phyloP scores from a whole-genome alignment of 2,113 vertebrate species.

The Psilopogon haemacephalus region DNA sequence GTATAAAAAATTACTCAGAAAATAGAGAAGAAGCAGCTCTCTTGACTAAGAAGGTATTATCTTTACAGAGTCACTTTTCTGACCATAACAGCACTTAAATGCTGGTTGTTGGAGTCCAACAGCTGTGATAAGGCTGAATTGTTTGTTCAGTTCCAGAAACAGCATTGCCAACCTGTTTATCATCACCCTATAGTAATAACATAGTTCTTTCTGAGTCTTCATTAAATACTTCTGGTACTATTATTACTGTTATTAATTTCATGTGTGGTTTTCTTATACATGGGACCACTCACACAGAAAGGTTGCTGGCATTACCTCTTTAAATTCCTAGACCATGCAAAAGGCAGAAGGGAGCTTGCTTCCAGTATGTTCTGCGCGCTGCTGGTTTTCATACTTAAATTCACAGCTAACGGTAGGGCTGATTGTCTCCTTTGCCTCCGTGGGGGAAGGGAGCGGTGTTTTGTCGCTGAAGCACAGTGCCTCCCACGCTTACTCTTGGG shows the following conservation, averaged over 20 bases:
- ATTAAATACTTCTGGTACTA: not conserved
- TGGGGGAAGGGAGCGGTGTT: slow-evolving; percentile 20
- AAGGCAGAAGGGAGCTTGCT: slow-evolving; percentile 7
- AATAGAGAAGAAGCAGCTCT: not conserved
- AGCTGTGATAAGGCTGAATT: slow-evolving; percentile 10
- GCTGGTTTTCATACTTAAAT: slow-evolving; percentile 29
- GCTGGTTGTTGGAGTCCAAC: not conserved
- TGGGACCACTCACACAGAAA: not conserved
- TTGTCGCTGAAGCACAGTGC: not conserved
- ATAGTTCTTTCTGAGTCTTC: not conserved
- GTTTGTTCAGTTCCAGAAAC: slow-evolving; percentile 26
- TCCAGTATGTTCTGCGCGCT: not conserved
- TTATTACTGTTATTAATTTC: slow-evolving; percentile 18
- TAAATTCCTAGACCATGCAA: slow-evolving; percentile 20
- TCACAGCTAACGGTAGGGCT: not conserved
- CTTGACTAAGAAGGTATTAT: not conserved
- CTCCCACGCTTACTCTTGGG: slow-evolving; percentile 9
- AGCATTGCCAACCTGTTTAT: not conserved
- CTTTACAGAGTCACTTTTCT: slow-evolving; percentile 25
- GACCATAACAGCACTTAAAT: not conserved
- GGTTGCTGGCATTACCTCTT: not conserved
- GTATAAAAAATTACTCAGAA: not conserved
- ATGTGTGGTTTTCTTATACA: not conserved
- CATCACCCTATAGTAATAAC: not conserved
- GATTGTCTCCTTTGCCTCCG: slow-evolving; percentile 30